Evolutionary conservation across 2,113 vertebrate species (phyloP).

Genomic region (Pao palembangensis): DNA sequence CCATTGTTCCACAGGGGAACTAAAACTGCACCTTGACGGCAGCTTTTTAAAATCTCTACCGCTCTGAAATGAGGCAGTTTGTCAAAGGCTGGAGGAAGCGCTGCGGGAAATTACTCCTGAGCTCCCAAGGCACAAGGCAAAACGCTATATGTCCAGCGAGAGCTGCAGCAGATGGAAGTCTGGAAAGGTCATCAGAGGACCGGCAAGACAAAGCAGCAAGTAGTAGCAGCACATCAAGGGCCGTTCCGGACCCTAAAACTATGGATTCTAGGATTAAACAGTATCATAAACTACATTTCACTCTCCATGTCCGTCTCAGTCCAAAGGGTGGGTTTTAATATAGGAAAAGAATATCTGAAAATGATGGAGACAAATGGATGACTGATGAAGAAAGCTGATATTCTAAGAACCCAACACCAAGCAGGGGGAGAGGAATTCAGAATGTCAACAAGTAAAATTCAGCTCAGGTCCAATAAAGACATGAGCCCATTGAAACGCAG

Average conservation of each 20-base stretch:
- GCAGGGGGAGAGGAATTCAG: constrained; percentile 44
- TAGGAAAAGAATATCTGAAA: constrained; percentile 47
- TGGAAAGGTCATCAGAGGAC: constrained; percentile 58
- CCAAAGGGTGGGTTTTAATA: constrained; percentile 54
- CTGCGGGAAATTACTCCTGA: constrained; percentile 23
- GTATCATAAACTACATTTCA: constrained; percentile 54
- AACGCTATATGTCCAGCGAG: constrained; percentile 48
- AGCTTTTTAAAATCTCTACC: constrained; percentile 33
- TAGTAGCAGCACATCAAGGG: constrained; percentile 16
- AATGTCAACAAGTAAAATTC: constrained; percentile 46
- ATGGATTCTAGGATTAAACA: constrained; percentile 56
- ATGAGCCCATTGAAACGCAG: constrained; percentile 27
- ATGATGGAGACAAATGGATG: constrained; percentile 27
- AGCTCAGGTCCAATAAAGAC: constrained; percentile 45
- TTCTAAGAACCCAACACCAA: constrained; percentile 28
- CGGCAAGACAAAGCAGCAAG: constrained; percentile 27
- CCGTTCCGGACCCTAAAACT: constrained; percentile 26
- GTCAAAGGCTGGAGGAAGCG: constrained; percentile 44
- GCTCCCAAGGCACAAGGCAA: constrained; percentile 40
- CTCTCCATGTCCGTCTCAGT: constrained; percentile 33
- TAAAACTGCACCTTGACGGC: constrained; percentile 37
- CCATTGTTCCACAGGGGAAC: constrained; percentile 66
- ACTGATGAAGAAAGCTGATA: constrained; percentile 40
- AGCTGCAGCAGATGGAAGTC: constrained; percentile 68
- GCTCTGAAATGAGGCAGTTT: constrained; percentile 51